Base-by-base conservation (phyloP, 2,113 vertebrate species). In the Mormyrus iriodes region DNA sequence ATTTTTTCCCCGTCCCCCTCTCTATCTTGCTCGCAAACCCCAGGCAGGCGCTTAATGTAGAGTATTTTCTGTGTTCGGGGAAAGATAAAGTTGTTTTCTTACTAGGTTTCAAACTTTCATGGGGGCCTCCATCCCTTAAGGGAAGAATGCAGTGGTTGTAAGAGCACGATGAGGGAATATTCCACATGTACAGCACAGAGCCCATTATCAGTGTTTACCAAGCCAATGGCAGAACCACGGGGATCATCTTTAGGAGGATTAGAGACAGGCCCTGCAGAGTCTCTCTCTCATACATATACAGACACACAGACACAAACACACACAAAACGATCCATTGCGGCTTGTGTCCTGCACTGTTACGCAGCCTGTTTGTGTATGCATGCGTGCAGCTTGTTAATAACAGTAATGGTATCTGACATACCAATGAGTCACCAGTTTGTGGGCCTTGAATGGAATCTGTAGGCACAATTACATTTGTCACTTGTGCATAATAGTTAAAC, bases 121-220 rank as follows among this genome's bases (percentile, higher is more conserved):
- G 88, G 89, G 85, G 19, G 86, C 89, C 82, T 85, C 85, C 73
- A 86, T 91, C 90, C 90, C 91, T 88, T 49, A 84, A 90, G 90
- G 89, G 79, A 46, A 44, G 55, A 90, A 89, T 87, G 79, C 79
- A 85, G 82, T 85, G 53, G 88, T 87, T 88, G 90, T 89, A 88
- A 85, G 42, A 82, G 58, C 69, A 61, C 76, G 31, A 85, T 73
- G 89, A 46, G 91, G 84, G 84, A 39, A 58, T 58, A 53, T 52
- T 79, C 48, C 61, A 76, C 69, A 58, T 69, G 86, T 82, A 87
- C 84, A 88, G 87, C 89, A 90, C 88, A 86, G 69, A 90, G 91
- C 61, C 89, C 91, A 93, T 91, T 90, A 92, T 90, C 87, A 89
- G 85, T 91, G 92, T 93, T 94, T 93, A 93, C 90, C 89, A 91